Evolutionary conservation across 2,113 vertebrate genomes (phyloP).

Genomic region (Protomyctophum bolini): DNA sequence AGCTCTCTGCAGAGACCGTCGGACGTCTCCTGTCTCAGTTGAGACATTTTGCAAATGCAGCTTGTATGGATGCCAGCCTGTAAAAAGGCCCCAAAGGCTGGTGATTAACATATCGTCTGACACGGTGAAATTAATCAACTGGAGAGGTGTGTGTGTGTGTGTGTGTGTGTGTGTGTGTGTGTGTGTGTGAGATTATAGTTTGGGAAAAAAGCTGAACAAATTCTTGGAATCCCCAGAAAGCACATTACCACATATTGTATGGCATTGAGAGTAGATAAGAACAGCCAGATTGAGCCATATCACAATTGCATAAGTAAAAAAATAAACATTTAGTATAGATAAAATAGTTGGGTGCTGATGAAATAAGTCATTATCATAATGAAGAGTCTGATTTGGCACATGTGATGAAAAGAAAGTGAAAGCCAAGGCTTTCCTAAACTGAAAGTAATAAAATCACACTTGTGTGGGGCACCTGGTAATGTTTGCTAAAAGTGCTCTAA

Average conservation of each 20-base stretch:
- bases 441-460: too few species aligned
- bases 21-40: not conserved
- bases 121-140: conserved; percentile 35
- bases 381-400: too few species aligned
- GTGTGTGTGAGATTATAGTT: too few species aligned
- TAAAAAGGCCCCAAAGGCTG: not conserved
- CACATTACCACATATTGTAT: not conserved
- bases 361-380: too few species aligned
- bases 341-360: too few species aligned
- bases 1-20: not conserved
- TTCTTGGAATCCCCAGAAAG: not conserved
- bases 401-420: too few species aligned
- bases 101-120: conserved; percentile 34
- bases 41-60: conserved; percentile 12
- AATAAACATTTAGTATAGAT: not conserved
- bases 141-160: not conserved
- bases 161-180: too few species aligned
- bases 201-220: not conserved
- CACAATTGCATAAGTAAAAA: not conserved
- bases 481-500: too few species aligned
- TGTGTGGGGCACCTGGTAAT: too few species aligned
- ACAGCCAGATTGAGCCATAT: not conserved
- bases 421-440: too few species aligned
- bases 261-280: too few species aligned
- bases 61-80: conserved; percentile 25